phyloP scores from a whole-genome alignment of 2,888 invertebrate genomes.

The Trichogramma evanescens region DNA sequence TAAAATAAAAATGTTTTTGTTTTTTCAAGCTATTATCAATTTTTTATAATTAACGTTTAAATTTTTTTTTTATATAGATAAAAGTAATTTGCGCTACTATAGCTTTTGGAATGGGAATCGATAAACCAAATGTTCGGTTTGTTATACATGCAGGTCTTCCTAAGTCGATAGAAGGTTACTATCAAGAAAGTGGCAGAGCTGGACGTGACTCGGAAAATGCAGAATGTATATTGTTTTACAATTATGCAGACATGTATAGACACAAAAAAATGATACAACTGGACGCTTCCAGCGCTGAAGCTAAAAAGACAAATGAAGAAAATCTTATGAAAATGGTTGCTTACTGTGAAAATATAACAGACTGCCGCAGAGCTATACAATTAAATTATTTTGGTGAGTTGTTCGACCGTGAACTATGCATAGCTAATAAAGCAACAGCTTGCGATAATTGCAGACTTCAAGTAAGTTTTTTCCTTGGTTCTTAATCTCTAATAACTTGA shows the following conservation, averaged over 20 bases:
- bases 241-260: slow-evolving; percentile 70
- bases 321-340: slow-evolving; percentile 84
- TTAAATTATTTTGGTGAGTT: slow-evolving; percentile 81
- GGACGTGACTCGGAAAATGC: slow-evolving; percentile 86
- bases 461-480: slow-evolving; percentile 46
- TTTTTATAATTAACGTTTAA: not conserved
- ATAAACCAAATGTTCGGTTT: slow-evolving; percentile 92
- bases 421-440: slow-evolving; percentile 57
- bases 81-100: slow-evolving; percentile 89
- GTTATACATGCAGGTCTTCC: slow-evolving; percentile 90
- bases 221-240: slow-evolving; percentile 81
- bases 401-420: slow-evolving; percentile 68
- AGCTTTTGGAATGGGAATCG: slow-evolving; percentile 98
- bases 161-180: slow-evolving; percentile 93
- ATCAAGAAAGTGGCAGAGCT: slow-evolving; percentile 95
- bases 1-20: slow-evolving; percentile 28
- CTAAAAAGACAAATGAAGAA: slow-evolving; percentile 51
- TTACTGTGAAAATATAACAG: slow-evolving; percentile 86
- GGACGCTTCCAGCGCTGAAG: slow-evolving; percentile 50
- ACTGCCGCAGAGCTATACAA: slow-evolving; percentile 82
- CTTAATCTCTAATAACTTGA: not conserved
- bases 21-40: not conserved
- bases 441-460: slow-evolving; percentile 84
- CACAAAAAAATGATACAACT: slow-evolving; percentile 65
- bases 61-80: slow-evolving; percentile 24